phyloP scores from a whole-genome alignment of 1,140 invertebrate genomes.

The Aporrectodea caliginosa region DNA sequence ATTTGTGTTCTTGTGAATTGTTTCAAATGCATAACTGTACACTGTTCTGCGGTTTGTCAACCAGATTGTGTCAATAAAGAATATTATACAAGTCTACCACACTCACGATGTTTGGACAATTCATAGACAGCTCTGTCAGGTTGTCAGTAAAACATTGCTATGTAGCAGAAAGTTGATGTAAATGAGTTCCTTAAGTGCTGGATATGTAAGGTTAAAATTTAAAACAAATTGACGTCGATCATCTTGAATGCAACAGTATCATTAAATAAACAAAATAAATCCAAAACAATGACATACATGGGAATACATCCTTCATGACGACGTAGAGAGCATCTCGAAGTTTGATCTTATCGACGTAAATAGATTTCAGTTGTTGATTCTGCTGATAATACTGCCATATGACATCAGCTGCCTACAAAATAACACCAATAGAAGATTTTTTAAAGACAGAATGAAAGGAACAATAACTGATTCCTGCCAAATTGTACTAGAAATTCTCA shows the following conservation, averaged over 20 bases:
- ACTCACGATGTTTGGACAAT: background rate
- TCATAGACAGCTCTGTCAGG: background rate
- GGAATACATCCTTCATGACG: conserved; percentile 65
- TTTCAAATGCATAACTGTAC: too few species aligned
- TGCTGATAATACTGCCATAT: conserved; percentile 73
- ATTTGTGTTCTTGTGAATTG: too few species aligned
- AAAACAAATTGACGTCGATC: background rate
- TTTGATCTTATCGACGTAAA: conserved; percentile 74
- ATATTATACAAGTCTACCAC: too few species aligned
- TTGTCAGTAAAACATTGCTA: background rate
- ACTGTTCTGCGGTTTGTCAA: too few species aligned
- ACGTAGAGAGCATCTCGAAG: conserved; percentile 73
- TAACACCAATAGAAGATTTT: too few species aligned
- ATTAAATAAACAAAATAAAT: conserved; percentile 5
- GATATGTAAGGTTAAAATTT: background rate
- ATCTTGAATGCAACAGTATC: background rate
- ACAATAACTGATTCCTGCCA: too few species aligned
- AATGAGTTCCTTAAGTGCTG: background rate
- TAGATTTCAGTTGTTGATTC: conserved; percentile 74
- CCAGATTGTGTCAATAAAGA: too few species aligned
- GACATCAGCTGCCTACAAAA: conserved; percentile 36
- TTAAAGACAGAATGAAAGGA: too few species aligned
- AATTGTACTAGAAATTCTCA: too few species aligned
- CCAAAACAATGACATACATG: conserved; percentile 40
- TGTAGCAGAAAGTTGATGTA: background rate